Evolutionary conservation across 2,113 vertebrate species (phyloP), one percentile per base, ranked within the genome.

Genomic region (Lamprologus ornatipinnis): DNA sequence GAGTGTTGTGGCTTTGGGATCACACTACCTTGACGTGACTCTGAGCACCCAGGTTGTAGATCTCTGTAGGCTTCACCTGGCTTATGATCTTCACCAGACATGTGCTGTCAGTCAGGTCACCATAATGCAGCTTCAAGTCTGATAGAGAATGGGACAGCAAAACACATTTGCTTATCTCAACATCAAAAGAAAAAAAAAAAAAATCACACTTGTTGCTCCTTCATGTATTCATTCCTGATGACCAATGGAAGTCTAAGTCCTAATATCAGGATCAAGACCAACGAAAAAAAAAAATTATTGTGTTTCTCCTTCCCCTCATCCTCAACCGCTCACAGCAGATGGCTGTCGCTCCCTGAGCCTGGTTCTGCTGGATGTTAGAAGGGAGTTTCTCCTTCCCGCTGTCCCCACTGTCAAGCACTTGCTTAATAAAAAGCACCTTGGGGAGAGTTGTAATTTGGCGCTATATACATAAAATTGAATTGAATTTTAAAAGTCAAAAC

Each of bases 11-110:
- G 28, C 31, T 15, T 63, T 6, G 35, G 8, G 58, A 57, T 70
- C 9, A 55, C 84, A 87, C 89, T 97, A 99, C 99, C 97, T 99
- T 99, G 91, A 99, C 99, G 0, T 99, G 99, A 88, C 98, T 99
- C 95, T 99, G 99, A 53, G 99, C 99, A 13, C 98, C 99, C 45
- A 99, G 96, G 95, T 99, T 99, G 95, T 99, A 99, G 90, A 99
- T 97, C 95, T 99, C 99, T 0, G 97, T 96, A 1, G 99, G 99
- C 57, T 98, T 99, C 12, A 99, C 98, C 94, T 97, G 95, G 85
- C 98, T 99, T 88, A 99, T 99, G 88, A 99, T 99, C 96, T 99
- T 99, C 94, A 99, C 98, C 53, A 99, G 96, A 94, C 99, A 99
- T 5, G 98, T 99, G 92, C 99, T 99, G 95, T 99, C 99, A 0